Evolutionary conservation across 2,797 vertebrate genomes (phyloP).

Genomic region (Cuniculus paca): DNA sequence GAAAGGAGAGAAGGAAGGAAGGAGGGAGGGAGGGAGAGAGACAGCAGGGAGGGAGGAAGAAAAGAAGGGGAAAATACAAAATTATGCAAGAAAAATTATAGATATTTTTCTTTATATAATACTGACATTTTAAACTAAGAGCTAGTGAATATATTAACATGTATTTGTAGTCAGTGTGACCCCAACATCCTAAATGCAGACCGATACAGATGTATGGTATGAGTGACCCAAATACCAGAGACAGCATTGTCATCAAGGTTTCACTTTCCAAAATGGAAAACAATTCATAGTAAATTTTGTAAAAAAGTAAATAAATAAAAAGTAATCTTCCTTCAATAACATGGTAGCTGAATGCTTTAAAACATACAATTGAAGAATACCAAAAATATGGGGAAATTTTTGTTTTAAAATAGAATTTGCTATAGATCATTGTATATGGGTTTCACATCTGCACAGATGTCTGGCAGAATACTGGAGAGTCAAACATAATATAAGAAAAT

Average conservation of each 20-base stretch:
- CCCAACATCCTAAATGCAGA: neutral
- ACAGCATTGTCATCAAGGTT: neutral
- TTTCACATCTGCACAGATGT: neutral
- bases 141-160: neutral
- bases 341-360: neutral
- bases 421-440: neutral
- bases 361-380: constrained; percentile 20
- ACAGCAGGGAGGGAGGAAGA: neutral
- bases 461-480: neutral
- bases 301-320: constrained; percentile 4
- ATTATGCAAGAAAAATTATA: neutral
- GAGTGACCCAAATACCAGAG: neutral
- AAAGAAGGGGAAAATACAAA: neutral
- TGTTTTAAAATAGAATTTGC: neutral
- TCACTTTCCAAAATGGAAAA: neutral
- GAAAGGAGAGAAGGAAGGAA: neutral
- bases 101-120: neutral
- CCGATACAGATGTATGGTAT: neutral
- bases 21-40: too few species aligned
- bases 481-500: neutral
- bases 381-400: neutral
- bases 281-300: neutral
- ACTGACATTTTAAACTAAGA: neutral
- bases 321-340: neutral
- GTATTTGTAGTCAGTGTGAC: neutral